Base-by-base conservation (phyloP, 2,113 vertebrate species). In the Erpornis zantholeuca region DNA sequence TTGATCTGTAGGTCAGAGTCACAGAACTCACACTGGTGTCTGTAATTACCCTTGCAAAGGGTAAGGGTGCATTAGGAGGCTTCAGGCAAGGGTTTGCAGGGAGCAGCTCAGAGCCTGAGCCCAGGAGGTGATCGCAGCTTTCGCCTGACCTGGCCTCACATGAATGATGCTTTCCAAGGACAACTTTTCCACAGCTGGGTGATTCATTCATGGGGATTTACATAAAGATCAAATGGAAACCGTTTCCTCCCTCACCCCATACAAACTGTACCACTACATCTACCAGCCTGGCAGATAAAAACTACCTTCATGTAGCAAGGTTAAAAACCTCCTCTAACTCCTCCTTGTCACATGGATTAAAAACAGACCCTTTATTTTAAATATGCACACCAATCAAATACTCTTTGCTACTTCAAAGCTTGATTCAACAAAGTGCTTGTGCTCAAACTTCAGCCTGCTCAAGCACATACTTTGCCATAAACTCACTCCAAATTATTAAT, bases 201-300 rank as follows among this genome's bases (percentile, higher is more conserved):
- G 44, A 91, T 88, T 86, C 42, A 42, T 38, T 71, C 66, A 24
- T 61, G 31, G 69, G 79, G 63, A 96, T 93, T 95, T 90, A 94
- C 61, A 68, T 29, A 69, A 84, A 90, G 80, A 92, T 79, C 69
- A 89, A 89, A 92, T 54, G 68, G 84, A 95, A 76, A 95, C 33
- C 6, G 10, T 6, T n/a, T 82, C 65, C 57, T 42, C 75, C 33
- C 80, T 92, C 87, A 73, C 49, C 66, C 70, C 82, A 63, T 64
- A 90, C 75, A 91, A 93, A 79, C 70, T 31, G 65, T 66, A 94
- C 89, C 82, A 83, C 87, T 77, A 54, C 28, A 70, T 31, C 80
- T 82, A n/a, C 42, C 17, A 90, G 80, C 86, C 82, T 87, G 80
- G 49, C 79, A 93, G 36, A 70, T 25, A 89, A 90, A 89, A 94